Evolutionary conservation across 2,113 vertebrate genomes (phyloP), one percentile per base, ranked within the genome.

Genomic region (Festucalex cinctus): DNA sequence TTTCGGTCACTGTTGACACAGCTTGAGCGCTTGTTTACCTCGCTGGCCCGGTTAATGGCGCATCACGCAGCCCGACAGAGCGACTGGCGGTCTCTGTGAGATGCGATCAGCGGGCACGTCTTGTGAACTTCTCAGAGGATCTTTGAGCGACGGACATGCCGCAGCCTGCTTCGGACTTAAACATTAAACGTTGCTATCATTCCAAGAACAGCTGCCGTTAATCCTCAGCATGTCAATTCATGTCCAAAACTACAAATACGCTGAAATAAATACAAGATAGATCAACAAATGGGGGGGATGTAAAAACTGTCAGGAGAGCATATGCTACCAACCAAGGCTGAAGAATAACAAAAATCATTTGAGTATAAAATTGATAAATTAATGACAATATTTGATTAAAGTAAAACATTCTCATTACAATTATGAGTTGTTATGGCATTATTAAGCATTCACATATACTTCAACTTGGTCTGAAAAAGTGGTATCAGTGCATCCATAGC

Each of bases 1-100:
- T 79, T 86, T 89, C 82, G 70, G 83, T 89, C 88, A 86, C 43
- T 66, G 85, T 76, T 82, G 76, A 90, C 87, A 86, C 69, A 87
- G 74, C 70, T 22, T 57, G 78, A 82, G 65, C 17, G 77, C 72
- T 80, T 80, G 76, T 80, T 84, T 83, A 86, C 80, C 84, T 85
- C 24, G 82, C 32, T 16, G 44, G 26, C 19, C 28, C 28, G 5
- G 3, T 39, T 9, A 37, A 39, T 26, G 22, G 43, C 6, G 16
- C 22, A 22, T 16, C 35, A 14, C 2, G 36, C 59, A 24, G 59
- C 32, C 57, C 17, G 2, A 57, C 2, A 13, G 54, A 57, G 3
- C 26, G 20, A 70, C 32, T 16, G 14, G 62, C 70, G 51, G 44
- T 7, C 44, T 46, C 44, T 24, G 22, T 24, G n/a, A 24, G 53